A percentile compares a stretch with the other conserved stretches of the same genome.
Evolutionary conservation across 2,797 vertebrate genomes (phyloP).

Genomic region (Picus viridis): DNA sequence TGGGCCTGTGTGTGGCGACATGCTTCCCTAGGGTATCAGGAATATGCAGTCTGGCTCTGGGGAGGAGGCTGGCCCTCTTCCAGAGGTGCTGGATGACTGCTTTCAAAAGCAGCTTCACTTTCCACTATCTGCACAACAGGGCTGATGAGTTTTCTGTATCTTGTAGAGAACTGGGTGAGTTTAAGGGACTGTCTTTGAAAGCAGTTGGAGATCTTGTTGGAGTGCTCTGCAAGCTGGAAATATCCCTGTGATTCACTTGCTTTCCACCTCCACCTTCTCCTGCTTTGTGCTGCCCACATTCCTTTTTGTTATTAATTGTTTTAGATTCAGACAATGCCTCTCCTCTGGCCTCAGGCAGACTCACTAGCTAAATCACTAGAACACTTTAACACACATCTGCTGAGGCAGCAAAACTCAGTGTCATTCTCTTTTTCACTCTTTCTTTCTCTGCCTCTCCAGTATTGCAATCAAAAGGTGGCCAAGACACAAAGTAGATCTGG

Average conservation of each 20-base stretch:
- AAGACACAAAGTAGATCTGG: conserved; percentile 56
- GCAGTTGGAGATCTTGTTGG: not conserved
- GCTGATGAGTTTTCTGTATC: not conserved
- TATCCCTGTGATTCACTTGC: not conserved
- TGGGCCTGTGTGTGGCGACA: rapidly evolving
- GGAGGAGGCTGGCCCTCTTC: not conserved
- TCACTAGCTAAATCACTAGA: conserved; percentile 54
- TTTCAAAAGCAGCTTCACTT: not conserved
- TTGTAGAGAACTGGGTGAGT: not conserved
- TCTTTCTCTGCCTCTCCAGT: conserved; percentile 43
- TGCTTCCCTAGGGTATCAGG: not conserved
- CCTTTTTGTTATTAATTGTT: conserved; percentile 63
- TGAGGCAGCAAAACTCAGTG: conserved; percentile 60
- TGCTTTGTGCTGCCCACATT: not conserved
- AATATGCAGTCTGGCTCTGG: not conserved
- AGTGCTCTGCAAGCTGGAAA: conserved; percentile 3
- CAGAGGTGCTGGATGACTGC: not conserved
- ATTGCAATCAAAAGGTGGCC: conserved; percentile 64
- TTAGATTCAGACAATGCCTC: conserved; percentile 64
- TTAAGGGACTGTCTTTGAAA: not conserved
- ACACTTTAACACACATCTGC: conserved; percentile 57
- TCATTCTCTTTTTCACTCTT: not conserved
- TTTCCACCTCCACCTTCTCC: conserved; percentile 41
- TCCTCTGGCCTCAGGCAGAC: conserved; percentile 56
- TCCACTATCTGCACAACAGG: not conserved